phyloP scores from a whole-genome alignment of 2,888 invertebrate genomes.

The Cerceris ruficornis region DNA sequence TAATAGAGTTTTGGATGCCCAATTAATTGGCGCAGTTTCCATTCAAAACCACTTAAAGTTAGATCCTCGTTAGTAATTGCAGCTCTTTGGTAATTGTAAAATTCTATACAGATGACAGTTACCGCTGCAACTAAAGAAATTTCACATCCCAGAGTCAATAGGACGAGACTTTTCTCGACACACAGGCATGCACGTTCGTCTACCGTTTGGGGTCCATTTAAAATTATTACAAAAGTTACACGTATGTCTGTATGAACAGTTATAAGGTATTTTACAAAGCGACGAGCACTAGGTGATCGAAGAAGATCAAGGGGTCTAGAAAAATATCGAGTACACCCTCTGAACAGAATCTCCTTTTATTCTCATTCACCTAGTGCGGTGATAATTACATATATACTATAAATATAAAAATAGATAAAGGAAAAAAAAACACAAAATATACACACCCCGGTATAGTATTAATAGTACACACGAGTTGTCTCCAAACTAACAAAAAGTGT shows the following conservation, averaged over 20 bases:
- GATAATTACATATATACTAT: slow-evolving; percentile 44
- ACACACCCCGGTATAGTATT: slow-evolving; percentile 35
- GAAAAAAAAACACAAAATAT: slow-evolving; percentile 43
- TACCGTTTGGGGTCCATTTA: slow-evolving; percentile 78
- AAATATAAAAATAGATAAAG: slow-evolving; percentile 24
- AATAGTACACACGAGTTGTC: slow-evolving; percentile 61
- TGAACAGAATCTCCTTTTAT: slow-evolving; percentile 39
- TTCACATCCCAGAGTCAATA: background rate
- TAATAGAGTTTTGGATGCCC: no score
- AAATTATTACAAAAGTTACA: slow-evolving; percentile 67
- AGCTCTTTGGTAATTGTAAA: no score
- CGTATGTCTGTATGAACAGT: slow-evolving; percentile 62
- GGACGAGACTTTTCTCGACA: slow-evolving; percentile 53
- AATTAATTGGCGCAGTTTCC: no score
- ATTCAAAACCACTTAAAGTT: no score
- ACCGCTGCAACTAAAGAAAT: background rate
- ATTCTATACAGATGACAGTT: background rate
- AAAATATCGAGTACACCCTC: background rate
- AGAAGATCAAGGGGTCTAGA: slow-evolving; percentile 17
- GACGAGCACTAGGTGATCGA: slow-evolving; percentile 63
- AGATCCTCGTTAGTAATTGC: no score
- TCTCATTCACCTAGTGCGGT: slow-evolving; percentile 67
- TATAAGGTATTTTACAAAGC: slow-evolving; percentile 68
- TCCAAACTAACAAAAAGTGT: slow-evolving; percentile 53
- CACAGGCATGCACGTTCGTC: slow-evolving; percentile 71